These are phyloP conservation scores for Sphenopsis melanotis DNA, from an alignment of 2,797 vertebrate genomes.

Conservation along the genomic window DNA sequence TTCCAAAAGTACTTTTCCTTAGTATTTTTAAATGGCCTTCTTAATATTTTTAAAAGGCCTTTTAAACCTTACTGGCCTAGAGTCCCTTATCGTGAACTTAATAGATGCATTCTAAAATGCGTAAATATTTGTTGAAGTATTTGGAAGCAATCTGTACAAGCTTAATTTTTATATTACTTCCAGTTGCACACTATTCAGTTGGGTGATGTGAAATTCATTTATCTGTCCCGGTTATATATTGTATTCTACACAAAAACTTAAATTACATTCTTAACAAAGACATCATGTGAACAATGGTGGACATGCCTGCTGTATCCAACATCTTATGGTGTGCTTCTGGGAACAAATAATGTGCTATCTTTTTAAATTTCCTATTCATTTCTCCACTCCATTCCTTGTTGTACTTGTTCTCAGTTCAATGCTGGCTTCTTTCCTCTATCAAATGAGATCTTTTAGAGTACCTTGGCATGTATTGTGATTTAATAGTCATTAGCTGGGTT, in stretches of 20 bases:
- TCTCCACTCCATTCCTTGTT: not conserved
- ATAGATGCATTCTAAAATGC: not conserved
- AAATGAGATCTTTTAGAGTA: constrained; percentile 51
- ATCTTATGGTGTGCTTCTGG: not conserved
- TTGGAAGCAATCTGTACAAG: not conserved
- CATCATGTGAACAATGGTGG: constrained; percentile 46
- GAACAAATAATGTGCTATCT: constrained; percentile 7
- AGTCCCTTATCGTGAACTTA: not conserved
- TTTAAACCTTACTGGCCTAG: not conserved
- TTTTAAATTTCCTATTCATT: constrained; percentile 35
- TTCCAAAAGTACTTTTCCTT: not conserved
- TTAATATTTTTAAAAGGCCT: not conserved
- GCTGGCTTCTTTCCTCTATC: constrained; percentile 27
- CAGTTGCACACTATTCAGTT: not conserved
- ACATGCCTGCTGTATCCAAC: constrained; percentile 29
- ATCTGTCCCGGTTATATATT: constrained; percentile 24
- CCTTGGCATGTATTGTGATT: constrained; percentile 31
- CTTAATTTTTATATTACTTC: not conserved
- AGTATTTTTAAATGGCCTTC: not conserved
- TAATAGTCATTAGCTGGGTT: constrained; percentile 36
- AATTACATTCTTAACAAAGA: constrained; percentile 54
- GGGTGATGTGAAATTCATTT: constrained; percentile 27
- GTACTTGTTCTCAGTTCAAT: constrained; percentile 28
- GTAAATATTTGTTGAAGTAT: not conserved
- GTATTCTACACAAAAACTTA: constrained; percentile 52